Evolutionary conservation across 2,113 vertebrate genomes (phyloP).

Genomic region (Macaca nemestrina): DNA sequence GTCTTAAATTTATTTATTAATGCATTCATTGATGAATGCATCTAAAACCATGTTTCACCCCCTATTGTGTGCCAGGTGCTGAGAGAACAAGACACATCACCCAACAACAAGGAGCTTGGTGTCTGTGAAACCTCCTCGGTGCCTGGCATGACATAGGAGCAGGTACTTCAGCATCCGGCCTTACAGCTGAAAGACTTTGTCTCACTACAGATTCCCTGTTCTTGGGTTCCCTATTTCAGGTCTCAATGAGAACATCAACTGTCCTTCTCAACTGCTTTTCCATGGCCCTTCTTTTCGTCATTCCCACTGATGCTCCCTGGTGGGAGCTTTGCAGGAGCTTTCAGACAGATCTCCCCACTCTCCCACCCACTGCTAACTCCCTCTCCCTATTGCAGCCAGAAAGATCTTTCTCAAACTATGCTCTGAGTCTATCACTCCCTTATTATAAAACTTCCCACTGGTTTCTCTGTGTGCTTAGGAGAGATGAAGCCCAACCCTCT

Average conservation of each 20-base stretch:
- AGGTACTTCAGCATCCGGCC: neutral
- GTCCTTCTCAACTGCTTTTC: neutral
- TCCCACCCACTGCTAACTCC: neutral
- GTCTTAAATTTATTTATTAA: conserved; percentile 26
- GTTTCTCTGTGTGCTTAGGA: neutral
- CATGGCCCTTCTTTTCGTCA: neutral
- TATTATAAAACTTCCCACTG: neutral
- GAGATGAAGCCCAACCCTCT: neutral
- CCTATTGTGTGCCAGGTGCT: neutral
- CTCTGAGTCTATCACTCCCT: neutral
- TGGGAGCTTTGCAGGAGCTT: neutral
- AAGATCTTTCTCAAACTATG: neutral
- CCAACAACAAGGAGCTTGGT: neutral
- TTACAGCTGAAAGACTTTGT: neutral
- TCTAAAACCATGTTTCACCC: neutral
- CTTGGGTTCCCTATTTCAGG: neutral
- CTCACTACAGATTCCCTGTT: neutral
- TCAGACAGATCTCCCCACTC: neutral
- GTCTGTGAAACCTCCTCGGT: neutral
- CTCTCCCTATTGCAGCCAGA: neutral
- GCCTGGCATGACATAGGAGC: neutral
- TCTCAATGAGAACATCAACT: neutral
- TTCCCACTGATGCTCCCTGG: neutral
- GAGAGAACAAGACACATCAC: neutral
- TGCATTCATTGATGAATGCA: neutral